Evolutionary conservation across 2,113 vertebrate species (phyloP).

Genomic region (Prionailurus viverrinus): DNA sequence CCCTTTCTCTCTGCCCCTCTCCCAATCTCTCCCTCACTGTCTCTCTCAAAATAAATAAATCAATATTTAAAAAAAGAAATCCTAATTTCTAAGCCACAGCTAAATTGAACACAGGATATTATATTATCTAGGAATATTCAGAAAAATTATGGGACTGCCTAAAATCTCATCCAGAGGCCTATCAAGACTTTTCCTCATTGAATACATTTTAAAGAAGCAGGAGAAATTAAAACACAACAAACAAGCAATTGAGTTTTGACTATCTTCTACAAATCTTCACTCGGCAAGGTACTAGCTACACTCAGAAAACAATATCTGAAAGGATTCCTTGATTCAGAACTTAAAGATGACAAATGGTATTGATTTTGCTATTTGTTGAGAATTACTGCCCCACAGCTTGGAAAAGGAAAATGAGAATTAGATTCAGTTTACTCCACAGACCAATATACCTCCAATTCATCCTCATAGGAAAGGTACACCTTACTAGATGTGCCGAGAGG

Average conservation of each 20-base stretch:
- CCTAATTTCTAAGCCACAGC: neutral
- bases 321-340: neutral
- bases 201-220: neutral
- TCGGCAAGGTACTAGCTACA: neutral
- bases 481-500: neutral
- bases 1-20: too few species aligned
- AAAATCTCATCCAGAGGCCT: neutral
- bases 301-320: neutral
- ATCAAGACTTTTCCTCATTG: neutral
- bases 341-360: slow-evolving; percentile 11
- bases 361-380: slow-evolving; percentile 42
- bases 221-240: neutral
- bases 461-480: neutral
- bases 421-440: slow-evolving; percentile 50
- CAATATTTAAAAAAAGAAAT: neutral
- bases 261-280: neutral
- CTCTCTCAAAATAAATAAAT: too few species aligned
- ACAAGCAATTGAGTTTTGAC: neutral
- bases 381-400: neutral
- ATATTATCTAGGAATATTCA: neutral
- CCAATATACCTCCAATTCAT: neutral
- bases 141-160: neutral
- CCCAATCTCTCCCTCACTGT: too few species aligned
- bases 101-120: neutral
- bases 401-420: slow-evolving; percentile 55